Percentiles rank a stretch among this genome's conserved stretches.
phyloP scores from a whole-genome alignment of 2,888 invertebrate species.

The Lasioglossum oenotherae region DNA sequence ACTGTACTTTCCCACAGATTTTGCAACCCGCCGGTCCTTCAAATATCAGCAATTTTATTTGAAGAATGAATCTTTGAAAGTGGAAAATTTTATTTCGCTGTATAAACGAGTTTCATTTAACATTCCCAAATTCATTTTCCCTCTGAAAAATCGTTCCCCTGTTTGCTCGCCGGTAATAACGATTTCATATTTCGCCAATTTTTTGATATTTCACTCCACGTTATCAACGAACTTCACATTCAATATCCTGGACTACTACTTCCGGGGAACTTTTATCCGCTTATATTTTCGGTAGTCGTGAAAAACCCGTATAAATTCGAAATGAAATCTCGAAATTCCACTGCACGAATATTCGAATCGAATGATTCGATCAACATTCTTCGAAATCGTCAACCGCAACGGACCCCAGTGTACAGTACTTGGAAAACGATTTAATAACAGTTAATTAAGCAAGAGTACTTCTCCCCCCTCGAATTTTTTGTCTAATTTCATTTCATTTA shows the following conservation, averaged over 20 bases:
- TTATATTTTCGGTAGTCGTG: background rate
- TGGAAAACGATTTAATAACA: background rate
- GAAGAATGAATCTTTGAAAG: background rate
- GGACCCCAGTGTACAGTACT: background rate
- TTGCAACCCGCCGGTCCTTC: background rate
- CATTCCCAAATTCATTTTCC: background rate
- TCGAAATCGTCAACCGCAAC: background rate
- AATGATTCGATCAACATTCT: background rate
- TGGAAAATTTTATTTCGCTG: background rate
- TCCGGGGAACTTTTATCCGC: background rate
- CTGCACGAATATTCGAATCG: background rate
- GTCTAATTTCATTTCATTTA: conserved; percentile 14
- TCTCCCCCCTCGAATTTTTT: background rate
- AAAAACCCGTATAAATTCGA: background rate
- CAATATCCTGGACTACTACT: background rate
- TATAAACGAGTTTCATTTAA: background rate
- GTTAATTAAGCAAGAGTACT: conserved; percentile 6
- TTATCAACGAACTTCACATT: background rate
- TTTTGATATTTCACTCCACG: background rate
- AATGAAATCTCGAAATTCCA: too few species aligned
- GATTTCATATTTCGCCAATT: background rate
- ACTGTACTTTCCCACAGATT: background rate
- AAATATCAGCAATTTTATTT: background rate
- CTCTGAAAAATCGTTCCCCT: background rate
- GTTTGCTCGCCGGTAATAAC: background rate